Conservation (phyloP, 2,797 vertebrate genomes). For the Onychomys arenicola region DNA sequence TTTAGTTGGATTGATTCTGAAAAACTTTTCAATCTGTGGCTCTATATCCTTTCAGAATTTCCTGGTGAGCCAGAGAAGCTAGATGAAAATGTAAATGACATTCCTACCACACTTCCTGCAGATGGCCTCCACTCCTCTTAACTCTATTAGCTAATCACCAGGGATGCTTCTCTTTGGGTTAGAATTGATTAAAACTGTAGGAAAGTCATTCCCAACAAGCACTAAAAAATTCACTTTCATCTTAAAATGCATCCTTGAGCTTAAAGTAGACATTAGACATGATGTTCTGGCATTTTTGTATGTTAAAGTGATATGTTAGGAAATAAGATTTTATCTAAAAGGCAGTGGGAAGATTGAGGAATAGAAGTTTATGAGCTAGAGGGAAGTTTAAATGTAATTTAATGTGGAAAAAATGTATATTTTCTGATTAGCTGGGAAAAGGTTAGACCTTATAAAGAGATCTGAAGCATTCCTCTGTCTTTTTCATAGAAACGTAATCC, state of each 20-base stretch:
- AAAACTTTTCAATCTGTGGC: slow-evolving; percentile 20
- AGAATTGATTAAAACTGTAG: slow-evolving; percentile 68
- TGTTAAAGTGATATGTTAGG: slow-evolving; percentile 18
- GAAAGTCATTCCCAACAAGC: slow-evolving; percentile 34
- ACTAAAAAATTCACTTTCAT: slow-evolving; percentile 30
- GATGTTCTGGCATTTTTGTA: not conserved
- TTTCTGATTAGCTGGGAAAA: not conserved
- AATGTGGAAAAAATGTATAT: not conserved
- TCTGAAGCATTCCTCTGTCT: slow-evolving; percentile 31
- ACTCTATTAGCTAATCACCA: slow-evolving; percentile 44
- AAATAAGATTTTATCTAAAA: slow-evolving; percentile 70
- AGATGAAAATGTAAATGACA: slow-evolving; percentile 59
- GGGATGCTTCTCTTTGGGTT: slow-evolving; percentile 33
- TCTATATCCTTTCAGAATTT: slow-evolving; percentile 27
- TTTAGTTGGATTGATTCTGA: slow-evolving; percentile 31
- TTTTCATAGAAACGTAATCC: slow-evolving; percentile 28
- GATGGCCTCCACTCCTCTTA: not conserved
- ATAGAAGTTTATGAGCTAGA: slow-evolving; percentile 6
- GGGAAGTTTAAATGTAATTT: not conserved
- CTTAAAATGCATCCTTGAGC: slow-evolving; percentile 67
- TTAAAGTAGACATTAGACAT: slow-evolving; percentile 53
- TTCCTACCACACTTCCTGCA: slow-evolving; percentile 45
- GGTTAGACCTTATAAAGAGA: not conserved
- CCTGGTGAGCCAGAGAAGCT: not conserved
- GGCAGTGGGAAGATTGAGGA: not conserved